Percentiles rank a stretch among this genome's conserved stretches.
phyloP scores from a whole-genome alignment of 2,888 invertebrate species.

The Drosophila lacicola region DNA sequence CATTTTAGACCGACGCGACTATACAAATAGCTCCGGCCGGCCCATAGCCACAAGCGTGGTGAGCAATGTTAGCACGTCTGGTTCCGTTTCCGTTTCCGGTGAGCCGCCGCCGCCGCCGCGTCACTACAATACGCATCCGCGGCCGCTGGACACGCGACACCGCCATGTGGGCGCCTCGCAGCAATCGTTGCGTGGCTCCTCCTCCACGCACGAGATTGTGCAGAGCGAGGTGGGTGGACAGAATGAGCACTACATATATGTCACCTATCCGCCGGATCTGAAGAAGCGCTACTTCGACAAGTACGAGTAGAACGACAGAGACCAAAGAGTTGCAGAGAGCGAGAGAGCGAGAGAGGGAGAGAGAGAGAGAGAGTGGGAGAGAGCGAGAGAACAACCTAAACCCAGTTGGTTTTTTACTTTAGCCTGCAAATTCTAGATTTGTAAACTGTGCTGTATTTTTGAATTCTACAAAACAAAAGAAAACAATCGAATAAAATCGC shows the following conservation, averaged over 20 bases:
- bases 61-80: conserved; percentile 50
- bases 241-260: conserved; percentile 94
- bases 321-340: conserved; percentile 9
- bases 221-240: conserved; percentile 86
- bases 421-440: conserved; percentile 79
- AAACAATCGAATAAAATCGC: conserved; percentile 62
- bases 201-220: conserved; percentile 84
- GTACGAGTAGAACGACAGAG: conserved; percentile 72
- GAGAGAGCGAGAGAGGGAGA: conserved; percentile 12
- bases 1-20: conserved; percentile 85
- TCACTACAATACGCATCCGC: conserved; percentile 82
- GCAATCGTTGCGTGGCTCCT: conserved; percentile 82
- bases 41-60: conserved; percentile 78
- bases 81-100: conserved; percentile 23
- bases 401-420: conserved; percentile 72
- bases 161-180: conserved; percentile 81
- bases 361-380: conserved; percentile 28
- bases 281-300: conserved; percentile 92
- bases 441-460: conserved; percentile 79
- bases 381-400: conserved; percentile 35
- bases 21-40: conserved; percentile 74
- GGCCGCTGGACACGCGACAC: conserved; percentile 78
- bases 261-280: conserved; percentile 94
- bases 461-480: conserved; percentile 62
- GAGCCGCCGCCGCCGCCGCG: conserved; percentile 41